Conservation (phyloP, 2,113 vertebrate genomes). For the Lasiurus borealis region DNA sequence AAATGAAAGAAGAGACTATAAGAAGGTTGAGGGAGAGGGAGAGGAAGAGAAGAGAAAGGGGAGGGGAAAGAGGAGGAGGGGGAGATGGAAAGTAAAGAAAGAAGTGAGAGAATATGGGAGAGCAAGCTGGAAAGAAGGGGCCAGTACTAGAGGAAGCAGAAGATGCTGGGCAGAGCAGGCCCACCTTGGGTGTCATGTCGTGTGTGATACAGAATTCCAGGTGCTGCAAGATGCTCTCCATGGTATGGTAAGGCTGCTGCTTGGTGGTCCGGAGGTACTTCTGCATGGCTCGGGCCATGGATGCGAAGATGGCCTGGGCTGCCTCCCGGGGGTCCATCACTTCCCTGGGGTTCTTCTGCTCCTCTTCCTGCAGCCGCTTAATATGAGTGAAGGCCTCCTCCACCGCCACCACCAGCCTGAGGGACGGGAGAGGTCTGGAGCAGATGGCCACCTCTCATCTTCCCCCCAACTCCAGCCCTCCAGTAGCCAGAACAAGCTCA, state of each 20-base stretch:
- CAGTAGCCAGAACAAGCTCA: background rate
- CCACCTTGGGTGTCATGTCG: conserved; percentile 97
- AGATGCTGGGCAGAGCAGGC: background rate
- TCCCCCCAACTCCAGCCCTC: background rate
- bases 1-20: background rate
- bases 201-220: conserved; percentile 99
- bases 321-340: conserved; percentile 98
- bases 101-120: background rate
- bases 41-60: background rate
- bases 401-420: conserved; percentile 95
- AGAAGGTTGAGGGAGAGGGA: background rate
- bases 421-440: background rate
- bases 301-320: conserved; percentile 97
- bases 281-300: conserved; percentile 99
- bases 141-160: background rate
- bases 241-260: conserved; percentile 98
- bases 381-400: conserved; percentile 99
- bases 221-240: conserved; percentile 99
- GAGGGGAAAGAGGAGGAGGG: background rate
- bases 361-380: conserved; percentile 96
- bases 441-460: background rate
- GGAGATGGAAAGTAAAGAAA: background rate
- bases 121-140: background rate
- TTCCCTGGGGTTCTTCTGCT: conserved; percentile 94
- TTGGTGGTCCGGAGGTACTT: conserved; percentile 97